These are phyloP conservation scores for Malthinus seriepunctatus DNA, from an alignment of 2,888 invertebrate species.

Conservation along the genomic window DNA sequence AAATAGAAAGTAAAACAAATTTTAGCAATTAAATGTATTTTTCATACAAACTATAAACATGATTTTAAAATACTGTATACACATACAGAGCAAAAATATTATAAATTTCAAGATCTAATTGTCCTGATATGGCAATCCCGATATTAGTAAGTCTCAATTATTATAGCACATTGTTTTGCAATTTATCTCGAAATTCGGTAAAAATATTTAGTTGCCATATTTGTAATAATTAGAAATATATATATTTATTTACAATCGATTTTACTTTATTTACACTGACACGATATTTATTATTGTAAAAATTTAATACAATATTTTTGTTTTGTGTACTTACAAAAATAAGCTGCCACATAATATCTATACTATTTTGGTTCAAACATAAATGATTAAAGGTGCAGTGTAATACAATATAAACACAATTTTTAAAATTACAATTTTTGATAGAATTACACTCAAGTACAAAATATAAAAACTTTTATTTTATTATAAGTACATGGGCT, in stretches of 20 bases:
- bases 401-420: too few species aligned
- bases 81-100: constrained; percentile 55
- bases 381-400: too few species aligned
- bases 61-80: constrained; percentile 82
- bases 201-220: constrained; percentile 52
- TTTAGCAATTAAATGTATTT: constrained; percentile 54
- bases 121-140: constrained; percentile 56
- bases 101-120: constrained; percentile 40
- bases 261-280: constrained; percentile 48
- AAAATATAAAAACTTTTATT: background rate
- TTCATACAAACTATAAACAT: constrained; percentile 85
- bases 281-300: constrained; percentile 37
- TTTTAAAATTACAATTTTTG: too few species aligned
- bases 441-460: too few species aligned
- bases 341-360: background rate
- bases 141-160: constrained; percentile 53
- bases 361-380: too few species aligned
- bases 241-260: constrained; percentile 35
- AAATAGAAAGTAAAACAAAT: background rate
- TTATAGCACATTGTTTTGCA: constrained; percentile 50
- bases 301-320: constrained; percentile 32
- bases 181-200: constrained; percentile 44
- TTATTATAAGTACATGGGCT: background rate
- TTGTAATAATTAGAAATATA: constrained; percentile 47
- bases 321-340: constrained; percentile 21